A percentile compares a stretch with the other conserved stretches of the same genome.
These are phyloP conservation scores for Mixornis gularis DNA, from an alignment of 2,113 vertebrate species.

Conservation along the genomic window DNA sequence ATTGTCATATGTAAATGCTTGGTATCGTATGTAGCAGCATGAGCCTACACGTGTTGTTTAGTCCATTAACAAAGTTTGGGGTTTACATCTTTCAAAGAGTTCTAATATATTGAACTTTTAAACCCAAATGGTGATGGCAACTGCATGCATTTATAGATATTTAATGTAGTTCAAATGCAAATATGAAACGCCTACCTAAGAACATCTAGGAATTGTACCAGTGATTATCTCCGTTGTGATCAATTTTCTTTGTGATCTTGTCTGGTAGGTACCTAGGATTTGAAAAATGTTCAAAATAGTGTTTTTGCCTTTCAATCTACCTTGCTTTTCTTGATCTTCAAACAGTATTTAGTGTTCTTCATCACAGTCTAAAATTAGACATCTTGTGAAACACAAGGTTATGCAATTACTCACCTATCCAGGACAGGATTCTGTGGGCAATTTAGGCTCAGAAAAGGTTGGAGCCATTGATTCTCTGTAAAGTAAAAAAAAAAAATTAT, in stretches of 20 bases:
- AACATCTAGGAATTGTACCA: neutral
- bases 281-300: neutral
- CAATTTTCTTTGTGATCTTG: neutral
- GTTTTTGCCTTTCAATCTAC: neutral
- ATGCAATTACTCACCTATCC: neutral
- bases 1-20: neutral
- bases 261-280: neutral
- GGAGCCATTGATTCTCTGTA: neutral
- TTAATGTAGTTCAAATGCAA: neutral
- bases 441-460: neutral
- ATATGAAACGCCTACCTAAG: neutral
- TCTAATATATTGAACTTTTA: neutral
- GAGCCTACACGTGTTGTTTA: accelerated
- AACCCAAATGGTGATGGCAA: neutral
- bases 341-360: neutral
- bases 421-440: neutral
- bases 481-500: neutral
- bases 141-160: neutral
- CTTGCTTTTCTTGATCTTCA: neutral
- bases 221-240: neutral
- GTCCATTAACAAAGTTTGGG: neutral
- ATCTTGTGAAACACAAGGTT: neutral
- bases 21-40: neutral
- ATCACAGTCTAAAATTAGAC: neutral
- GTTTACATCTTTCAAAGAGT: neutral